These are phyloP conservation scores for Buceros bicornis DNA, from an alignment of 2,797 vertebrate genomes.

Conservation along the genomic window DNA sequence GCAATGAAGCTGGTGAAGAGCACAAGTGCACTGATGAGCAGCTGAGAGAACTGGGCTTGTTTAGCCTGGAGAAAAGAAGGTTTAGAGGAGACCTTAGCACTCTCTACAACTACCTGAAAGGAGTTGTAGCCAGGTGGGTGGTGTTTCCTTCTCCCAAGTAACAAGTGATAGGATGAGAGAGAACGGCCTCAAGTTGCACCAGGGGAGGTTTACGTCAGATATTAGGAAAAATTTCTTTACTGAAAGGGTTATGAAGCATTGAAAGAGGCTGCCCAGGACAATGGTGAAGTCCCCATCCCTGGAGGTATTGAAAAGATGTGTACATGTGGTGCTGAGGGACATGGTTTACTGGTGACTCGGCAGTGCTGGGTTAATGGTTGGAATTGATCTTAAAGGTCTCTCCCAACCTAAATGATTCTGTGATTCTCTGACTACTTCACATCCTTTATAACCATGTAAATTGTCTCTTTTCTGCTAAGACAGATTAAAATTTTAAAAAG, in stretches of 20 bases:
- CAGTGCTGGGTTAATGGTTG: background rate
- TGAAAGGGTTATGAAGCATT: too few species aligned
- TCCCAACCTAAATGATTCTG: background rate
- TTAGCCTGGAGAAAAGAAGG: background rate
- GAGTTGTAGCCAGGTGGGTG: background rate
- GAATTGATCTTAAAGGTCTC: background rate
- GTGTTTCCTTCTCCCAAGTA: background rate
- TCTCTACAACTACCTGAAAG: background rate
- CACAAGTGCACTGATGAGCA: background rate
- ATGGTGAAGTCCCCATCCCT: background rate
- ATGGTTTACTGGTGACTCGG: background rate
- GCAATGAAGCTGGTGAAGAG: background rate
- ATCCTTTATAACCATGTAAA: fast-evolving
- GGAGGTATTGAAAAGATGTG: background rate
- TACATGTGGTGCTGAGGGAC: background rate
- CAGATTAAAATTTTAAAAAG: background rate
- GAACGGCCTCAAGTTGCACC: background rate
- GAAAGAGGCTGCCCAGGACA: too few species aligned
- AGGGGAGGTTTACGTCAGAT: background rate
- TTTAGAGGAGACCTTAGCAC: background rate
- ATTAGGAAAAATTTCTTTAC: background rate
- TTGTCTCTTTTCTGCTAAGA: background rate
- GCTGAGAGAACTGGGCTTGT: background rate
- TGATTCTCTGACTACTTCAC: background rate
- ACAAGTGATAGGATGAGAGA: background rate